phyloP scores from a whole-genome alignment of 2,888 invertebrate species.

The Noctua comes region DNA sequence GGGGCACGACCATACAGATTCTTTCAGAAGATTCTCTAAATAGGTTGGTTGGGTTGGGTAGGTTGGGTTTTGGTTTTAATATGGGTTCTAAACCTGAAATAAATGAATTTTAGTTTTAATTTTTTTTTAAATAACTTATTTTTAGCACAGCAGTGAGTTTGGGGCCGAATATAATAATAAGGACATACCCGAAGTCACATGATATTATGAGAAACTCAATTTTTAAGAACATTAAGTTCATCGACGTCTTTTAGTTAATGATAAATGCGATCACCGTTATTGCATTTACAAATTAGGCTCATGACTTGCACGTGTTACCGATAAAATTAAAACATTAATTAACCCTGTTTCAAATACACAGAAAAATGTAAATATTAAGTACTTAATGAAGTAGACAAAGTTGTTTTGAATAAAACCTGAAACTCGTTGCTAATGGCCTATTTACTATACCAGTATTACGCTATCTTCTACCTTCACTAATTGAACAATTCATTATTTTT shows the following conservation, averaged over 20 bases:
- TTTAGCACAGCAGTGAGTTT: not conserved
- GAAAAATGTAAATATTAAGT: not conserved
- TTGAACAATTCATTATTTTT: not conserved
- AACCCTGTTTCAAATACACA: constrained; percentile 18
- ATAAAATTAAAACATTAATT: constrained; percentile 6
- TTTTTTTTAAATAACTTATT: too few species aligned
- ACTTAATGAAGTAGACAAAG: not conserved
- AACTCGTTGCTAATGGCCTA: constrained; percentile 24
- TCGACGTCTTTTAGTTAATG: not conserved
- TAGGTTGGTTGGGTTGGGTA: too few species aligned
- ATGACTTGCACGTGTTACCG: constrained; percentile 7
- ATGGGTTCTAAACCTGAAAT: too few species aligned
- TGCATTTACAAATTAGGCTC: constrained; percentile 12
- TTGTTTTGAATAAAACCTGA: not conserved
- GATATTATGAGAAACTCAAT: not conserved
- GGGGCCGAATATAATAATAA: not conserved
- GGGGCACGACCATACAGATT: not conserved
- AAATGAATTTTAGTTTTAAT: too few species aligned
- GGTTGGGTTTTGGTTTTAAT: too few species aligned
- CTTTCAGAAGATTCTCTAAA: not conserved
- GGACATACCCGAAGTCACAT: not conserved
- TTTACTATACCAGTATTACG: not conserved
- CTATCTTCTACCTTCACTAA: constrained; percentile 7
- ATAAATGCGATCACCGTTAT: not conserved
- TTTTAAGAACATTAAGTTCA: not conserved